phyloP scores from a whole-genome alignment of 2,797 vertebrate genomes.

The Eutrigla gurnardus region DNA sequence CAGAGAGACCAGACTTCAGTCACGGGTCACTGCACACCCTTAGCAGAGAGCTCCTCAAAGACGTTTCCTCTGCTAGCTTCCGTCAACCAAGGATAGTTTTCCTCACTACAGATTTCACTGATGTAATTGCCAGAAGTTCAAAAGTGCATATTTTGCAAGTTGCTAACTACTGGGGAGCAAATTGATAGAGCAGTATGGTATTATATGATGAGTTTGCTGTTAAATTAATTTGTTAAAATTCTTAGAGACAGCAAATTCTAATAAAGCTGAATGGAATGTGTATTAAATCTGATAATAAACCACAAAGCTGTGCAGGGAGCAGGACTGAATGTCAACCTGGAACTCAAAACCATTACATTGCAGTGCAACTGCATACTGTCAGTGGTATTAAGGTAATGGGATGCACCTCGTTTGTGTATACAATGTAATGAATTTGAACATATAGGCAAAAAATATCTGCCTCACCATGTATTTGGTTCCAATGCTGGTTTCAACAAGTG shows the following conservation, averaged over 20 bases:
- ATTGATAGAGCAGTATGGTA: constrained; percentile 11
- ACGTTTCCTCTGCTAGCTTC: constrained; percentile 52
- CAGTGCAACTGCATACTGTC: background rate
- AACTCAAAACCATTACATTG: background rate
- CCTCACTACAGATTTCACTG: constrained; percentile 48
- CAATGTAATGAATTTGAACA: too few relatives aligned
- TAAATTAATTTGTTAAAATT: constrained; percentile 1
- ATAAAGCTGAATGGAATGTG: background rate
- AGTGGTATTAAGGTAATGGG: too few relatives aligned
- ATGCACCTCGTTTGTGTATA: too few relatives aligned
- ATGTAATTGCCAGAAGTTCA: constrained; percentile 65
- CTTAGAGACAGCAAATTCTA: background rate
- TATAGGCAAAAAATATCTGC: too few relatives aligned
- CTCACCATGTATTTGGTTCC: background rate
- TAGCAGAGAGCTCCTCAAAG: constrained; percentile 64
- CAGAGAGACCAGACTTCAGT: constrained; percentile 67
- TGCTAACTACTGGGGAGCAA: constrained; percentile 22
- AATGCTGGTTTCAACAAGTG: background rate
- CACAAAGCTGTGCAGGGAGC: background rate
- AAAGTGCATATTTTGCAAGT: constrained; percentile 49
- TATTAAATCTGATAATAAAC: background rate
- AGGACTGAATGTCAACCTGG: background rate
- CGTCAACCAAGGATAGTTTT: constrained; percentile 44
- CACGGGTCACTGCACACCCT: constrained; percentile 76
- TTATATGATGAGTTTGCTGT: constrained; percentile 7